Conservation (phyloP, 2,797 vertebrate species). For the Gymnocypris eckloni region DNA sequence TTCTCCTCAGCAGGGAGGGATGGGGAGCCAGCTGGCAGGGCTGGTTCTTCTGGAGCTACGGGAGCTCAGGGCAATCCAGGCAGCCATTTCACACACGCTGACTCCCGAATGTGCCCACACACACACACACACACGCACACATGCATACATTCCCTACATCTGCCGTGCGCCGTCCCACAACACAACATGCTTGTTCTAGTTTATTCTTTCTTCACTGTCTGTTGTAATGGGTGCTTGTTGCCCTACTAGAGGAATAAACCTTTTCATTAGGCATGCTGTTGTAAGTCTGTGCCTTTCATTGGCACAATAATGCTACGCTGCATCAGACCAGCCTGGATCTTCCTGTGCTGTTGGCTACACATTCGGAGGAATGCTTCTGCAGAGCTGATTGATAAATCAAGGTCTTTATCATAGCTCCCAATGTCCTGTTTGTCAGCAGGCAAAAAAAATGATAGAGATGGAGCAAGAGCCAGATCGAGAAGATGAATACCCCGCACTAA, state of each 20-base stretch:
- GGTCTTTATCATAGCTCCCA: slow-evolving; percentile 60
- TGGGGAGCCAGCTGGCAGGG: slow-evolving; percentile 76
- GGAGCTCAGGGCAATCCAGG: slow-evolving; percentile 68
- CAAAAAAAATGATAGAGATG: slow-evolving; percentile 50
- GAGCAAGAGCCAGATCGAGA: slow-evolving; percentile 35
- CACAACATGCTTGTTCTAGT: slow-evolving; percentile 61
- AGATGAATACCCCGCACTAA: slow-evolving; percentile 57
- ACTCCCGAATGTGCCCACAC: slow-evolving; percentile 63
- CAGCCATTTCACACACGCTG: slow-evolving; percentile 77
- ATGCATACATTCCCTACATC: slow-evolving; percentile 45
- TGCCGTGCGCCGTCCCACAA: slow-evolving; percentile 51
- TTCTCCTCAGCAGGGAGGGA: slow-evolving; percentile 70
- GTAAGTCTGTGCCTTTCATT: slow-evolving; percentile 65
- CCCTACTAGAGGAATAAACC: slow-evolving; percentile 62
- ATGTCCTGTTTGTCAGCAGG: slow-evolving; percentile 58
- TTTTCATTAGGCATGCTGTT: slow-evolving; percentile 70
- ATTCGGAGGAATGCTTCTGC: slow-evolving; percentile 60
- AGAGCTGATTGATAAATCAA: slow-evolving; percentile 63
- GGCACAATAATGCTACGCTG: slow-evolving; percentile 63
- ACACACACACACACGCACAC: slow-evolving; percentile 38
- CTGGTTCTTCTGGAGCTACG: slow-evolving; percentile 71
- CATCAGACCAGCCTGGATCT: slow-evolving; percentile 61
- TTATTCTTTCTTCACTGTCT: slow-evolving; percentile 62
- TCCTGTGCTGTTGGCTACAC: slow-evolving; percentile 55
- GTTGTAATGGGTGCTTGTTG: slow-evolving; percentile 65